phyloP scores from a whole-genome alignment of 2,113 vertebrate species.

The Nycticryphes semicollaris region DNA sequence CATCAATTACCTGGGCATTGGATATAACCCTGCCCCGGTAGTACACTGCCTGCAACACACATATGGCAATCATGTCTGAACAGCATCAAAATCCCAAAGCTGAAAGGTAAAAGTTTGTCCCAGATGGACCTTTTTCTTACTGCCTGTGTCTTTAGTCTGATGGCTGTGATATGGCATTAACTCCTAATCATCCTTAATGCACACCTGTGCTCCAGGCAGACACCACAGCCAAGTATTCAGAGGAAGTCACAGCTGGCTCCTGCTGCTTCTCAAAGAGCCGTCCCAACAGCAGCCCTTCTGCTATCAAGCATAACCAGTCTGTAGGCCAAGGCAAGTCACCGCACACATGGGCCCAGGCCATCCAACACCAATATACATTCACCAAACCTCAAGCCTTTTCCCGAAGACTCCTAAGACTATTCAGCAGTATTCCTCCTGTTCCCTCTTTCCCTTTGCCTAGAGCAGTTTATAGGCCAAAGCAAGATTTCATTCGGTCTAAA shows the following conservation, averaged over 20 bases:
- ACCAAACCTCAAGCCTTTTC: not conserved
- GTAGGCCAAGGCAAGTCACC: not conserved
- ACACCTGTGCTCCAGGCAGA: accelerated
- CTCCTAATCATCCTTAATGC: not conserved
- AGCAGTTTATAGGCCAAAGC: not conserved
- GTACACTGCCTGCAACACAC: not conserved
- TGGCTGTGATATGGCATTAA: not conserved
- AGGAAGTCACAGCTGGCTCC: not conserved
- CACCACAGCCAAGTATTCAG: not conserved
- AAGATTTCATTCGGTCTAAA: not conserved
- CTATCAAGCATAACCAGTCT: not conserved
- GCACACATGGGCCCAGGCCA: not conserved
- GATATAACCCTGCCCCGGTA: not conserved
- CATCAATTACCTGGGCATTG: not conserved
- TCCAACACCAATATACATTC: accelerated
- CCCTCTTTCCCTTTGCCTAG: not conserved
- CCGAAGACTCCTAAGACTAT: not conserved
- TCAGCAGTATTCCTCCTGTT: not conserved
- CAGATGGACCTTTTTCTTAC: not conserved
- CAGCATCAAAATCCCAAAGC: not conserved
- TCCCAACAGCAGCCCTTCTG: not conserved
- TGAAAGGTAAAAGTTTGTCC: not conserved
- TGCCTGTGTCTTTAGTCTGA: not conserved
- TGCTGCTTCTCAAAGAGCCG: not conserved
- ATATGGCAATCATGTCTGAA: not conserved